Base-by-base conservation (phyloP, 2,113 vertebrate species). In the Myrmecobius fasciatus region DNA sequence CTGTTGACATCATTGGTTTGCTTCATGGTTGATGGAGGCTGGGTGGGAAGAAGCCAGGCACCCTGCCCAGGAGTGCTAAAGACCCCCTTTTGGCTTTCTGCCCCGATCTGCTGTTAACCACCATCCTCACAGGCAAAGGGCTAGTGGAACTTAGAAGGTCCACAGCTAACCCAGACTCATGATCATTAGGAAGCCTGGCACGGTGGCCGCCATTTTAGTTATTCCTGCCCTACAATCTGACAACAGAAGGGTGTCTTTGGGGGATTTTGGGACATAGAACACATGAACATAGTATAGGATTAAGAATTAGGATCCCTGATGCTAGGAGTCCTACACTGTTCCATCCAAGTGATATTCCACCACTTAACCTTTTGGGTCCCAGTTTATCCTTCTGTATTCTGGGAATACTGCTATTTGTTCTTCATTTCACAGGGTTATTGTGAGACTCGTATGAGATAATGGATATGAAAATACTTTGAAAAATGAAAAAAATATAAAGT, bases 211-310 rank as follows among this genome's bases (percentile, higher is more conserved):
- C 51, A 4, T 0, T 53, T 89, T 88, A 67, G 93, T 90, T 91
- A 46, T 46, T 53, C 28, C 54, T n/a, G 92, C 28, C 43, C 3
- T 52, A 0, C 26, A 43, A 31, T 43, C 25, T 53, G 47, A 25
- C 25, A 14, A 36, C 14, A 1, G 14, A 67, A 22, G 56, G 56
- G 26, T 56, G 60, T 67, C 60, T 31, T 10, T 36, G 36, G 31
- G 60, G 60, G 3, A 67, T 67, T n/a, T 3, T 5, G n/a, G 36
- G 60, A n/a, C 36, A 36, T 0, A 43, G 67, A 17, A n/a, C 67
- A 43, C 67, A 75, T 75, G 3, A 56, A 96, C 89, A 94, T 89
- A 36, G 94, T 95, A 24, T 96, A 92, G 95, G 91, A 89, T n/a
- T 36, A 67, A 75, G 91, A 91, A 8, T 43, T 25, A 56, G 36